Conservation (phyloP, 1,140 invertebrate genomes). For the Colletes latitarsis region DNA sequence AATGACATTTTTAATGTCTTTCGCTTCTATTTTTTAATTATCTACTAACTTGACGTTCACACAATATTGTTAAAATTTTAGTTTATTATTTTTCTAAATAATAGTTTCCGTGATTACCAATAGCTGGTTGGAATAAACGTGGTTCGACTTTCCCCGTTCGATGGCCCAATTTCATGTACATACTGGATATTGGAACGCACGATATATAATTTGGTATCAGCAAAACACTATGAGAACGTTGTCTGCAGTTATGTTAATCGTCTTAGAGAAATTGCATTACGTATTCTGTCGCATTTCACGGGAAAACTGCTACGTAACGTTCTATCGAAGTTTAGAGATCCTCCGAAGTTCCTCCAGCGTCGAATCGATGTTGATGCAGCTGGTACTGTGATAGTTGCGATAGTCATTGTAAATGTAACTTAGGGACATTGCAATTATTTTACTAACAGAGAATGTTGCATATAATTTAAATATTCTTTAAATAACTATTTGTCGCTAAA, state of each 20-base stretch:
- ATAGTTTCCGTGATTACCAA: not conserved
- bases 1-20: too few relatives aligned
- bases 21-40: not conserved
- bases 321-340: constrained; percentile 24
- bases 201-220: constrained; percentile 12
- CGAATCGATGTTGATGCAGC: not conserved
- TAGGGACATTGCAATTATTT: not conserved
- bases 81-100: not conserved
- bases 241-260: constrained; percentile 66
- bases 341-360: not conserved
- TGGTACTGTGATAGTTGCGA: not conserved
- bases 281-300: constrained; percentile 69
- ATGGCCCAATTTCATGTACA: not conserved
- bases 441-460: too few relatives aligned
- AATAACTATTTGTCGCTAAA: too few relatives aligned
- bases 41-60: not conserved
- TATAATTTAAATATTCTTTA: too few relatives aligned
- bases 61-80: not conserved
- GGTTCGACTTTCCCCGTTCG: not conserved
- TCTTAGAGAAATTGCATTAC: constrained; percentile 71
- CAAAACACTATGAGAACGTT: constrained; percentile 28
- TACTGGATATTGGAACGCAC: constrained; percentile 6
- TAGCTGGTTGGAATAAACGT: not conserved
- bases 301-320: constrained; percentile 21
- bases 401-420: not conserved